Evolutionary conservation across 2,888 invertebrate genomes (phyloP).

Genomic region (Aleiodes alternator): DNA sequence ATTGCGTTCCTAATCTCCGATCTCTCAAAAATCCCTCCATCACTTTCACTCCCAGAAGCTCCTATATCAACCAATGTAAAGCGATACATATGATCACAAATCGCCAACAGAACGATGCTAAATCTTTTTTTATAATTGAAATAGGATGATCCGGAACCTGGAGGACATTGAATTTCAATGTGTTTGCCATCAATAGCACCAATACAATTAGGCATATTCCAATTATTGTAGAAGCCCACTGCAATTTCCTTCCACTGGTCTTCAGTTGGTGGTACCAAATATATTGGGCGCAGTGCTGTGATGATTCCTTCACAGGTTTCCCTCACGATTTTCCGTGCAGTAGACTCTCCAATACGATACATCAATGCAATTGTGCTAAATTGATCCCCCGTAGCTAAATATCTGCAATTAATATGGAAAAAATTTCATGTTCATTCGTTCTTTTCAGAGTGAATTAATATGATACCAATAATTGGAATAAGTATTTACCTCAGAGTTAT

Average conservation of each 20-base stretch:
- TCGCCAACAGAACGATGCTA: constrained; percentile 44
- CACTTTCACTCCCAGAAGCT: constrained; percentile 28
- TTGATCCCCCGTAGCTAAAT: constrained; percentile 5
- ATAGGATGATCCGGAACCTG: constrained; percentile 40
- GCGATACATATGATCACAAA: constrained; percentile 32
- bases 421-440: background rate
- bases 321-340: background rate
- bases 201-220: constrained; percentile 42
- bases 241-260: constrained; percentile 34
- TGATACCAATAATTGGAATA: background rate
- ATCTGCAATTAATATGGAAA: background rate
- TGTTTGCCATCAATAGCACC: constrained; percentile 50
- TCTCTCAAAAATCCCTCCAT: constrained; percentile 30
- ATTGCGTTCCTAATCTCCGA: constrained; percentile 36
- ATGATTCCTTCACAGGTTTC: background rate
- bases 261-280: constrained; percentile 21
- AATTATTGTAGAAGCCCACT: constrained; percentile 20
- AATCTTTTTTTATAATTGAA: constrained; percentile 50
- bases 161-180: constrained; percentile 39
- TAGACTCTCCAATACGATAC: constrained; percentile 8
- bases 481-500: constrained; percentile 4
- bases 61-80: constrained; percentile 27
- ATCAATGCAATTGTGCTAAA: background rate
- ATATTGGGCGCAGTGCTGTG: background rate
- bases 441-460: background rate